Evolutionary conservation across 2,888 invertebrate species (phyloP).

Genomic region (Chorisops tibialis): DNA sequence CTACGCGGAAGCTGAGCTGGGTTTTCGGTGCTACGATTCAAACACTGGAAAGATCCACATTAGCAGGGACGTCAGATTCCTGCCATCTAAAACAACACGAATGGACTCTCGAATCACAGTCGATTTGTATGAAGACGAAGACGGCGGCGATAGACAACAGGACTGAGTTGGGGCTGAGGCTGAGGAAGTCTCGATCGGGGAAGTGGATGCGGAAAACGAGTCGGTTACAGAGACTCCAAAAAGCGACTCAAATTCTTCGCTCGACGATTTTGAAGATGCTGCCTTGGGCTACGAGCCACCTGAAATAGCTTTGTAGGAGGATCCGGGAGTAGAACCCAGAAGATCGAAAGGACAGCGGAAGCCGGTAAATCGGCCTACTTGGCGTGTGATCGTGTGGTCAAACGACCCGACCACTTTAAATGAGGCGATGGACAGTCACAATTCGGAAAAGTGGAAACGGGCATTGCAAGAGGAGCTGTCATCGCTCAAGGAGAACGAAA

Average conservation of each 20-base stretch:
- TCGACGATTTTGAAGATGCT: too few relatives aligned
- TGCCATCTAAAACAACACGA: too few relatives aligned
- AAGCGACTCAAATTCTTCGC: too few relatives aligned
- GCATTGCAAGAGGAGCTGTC: constrained; percentile 36
- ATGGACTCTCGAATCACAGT: neutral
- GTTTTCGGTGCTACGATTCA: too few relatives aligned
- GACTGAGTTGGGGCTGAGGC: too few relatives aligned
- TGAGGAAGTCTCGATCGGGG: too few relatives aligned
- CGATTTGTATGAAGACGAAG: neutral
- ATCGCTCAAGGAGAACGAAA: constrained; percentile 28
- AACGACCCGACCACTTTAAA: constrained; percentile 14
- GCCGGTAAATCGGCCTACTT: neutral
- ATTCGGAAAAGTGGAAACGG: constrained; percentile 30
- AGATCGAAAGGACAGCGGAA: neutral
- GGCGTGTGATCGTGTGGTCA: neutral
- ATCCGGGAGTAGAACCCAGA: neutral
- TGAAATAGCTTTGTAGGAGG: neutral
- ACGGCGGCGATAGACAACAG: neutral
- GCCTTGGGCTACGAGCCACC: neutral
- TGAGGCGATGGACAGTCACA: neutral
- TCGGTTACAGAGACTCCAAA: too few relatives aligned
- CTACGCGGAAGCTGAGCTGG: neutral
- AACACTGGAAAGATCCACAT: too few relatives aligned
- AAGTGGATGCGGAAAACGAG: too few relatives aligned
- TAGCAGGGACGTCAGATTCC: too few relatives aligned